These are phyloP conservation scores for Tolypeutes matacus DNA, from an alignment of 2,797 vertebrate species.

Conservation along the genomic window DNA sequence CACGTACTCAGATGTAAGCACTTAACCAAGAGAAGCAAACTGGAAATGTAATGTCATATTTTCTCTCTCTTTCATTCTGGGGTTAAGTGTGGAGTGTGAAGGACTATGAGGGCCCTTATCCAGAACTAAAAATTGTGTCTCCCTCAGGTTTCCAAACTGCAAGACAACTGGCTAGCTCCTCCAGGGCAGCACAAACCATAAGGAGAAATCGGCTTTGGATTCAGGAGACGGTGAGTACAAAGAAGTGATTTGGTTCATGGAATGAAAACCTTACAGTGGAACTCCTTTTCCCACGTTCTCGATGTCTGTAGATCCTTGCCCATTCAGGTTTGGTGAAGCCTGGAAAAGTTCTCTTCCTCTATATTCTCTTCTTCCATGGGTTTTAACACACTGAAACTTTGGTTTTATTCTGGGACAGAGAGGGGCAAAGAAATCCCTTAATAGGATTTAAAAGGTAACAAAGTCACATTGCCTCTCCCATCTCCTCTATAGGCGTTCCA, in stretches of 20 bases:
- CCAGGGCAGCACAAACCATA: background rate
- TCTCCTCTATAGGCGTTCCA: background rate
- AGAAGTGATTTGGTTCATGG: background rate
- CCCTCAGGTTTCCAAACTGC: conserved; percentile 1
- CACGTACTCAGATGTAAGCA: background rate
- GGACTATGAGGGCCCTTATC: background rate
- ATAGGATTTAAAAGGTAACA: background rate
- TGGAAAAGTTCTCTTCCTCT: background rate
- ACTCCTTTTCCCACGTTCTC: background rate
- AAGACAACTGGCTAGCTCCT: background rate
- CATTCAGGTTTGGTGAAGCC: background rate
- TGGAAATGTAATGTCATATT: background rate
- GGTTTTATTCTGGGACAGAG: conserved; percentile 1
- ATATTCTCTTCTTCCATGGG: background rate
- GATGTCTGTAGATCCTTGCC: background rate
- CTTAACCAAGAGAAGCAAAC: background rate
- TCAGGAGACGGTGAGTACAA: background rate
- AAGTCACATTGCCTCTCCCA: background rate
- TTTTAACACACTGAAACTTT: background rate
- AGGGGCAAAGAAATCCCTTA: background rate
- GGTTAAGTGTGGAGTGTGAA: background rate
- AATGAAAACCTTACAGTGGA: background rate
- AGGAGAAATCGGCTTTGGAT: conserved; percentile 4
- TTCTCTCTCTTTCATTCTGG: background rate
- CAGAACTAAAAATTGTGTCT: background rate